These are phyloP conservation scores for Sphaerophoria taeniata DNA, from an alignment of 2,888 invertebrate species.

Conservation along the genomic window DNA sequence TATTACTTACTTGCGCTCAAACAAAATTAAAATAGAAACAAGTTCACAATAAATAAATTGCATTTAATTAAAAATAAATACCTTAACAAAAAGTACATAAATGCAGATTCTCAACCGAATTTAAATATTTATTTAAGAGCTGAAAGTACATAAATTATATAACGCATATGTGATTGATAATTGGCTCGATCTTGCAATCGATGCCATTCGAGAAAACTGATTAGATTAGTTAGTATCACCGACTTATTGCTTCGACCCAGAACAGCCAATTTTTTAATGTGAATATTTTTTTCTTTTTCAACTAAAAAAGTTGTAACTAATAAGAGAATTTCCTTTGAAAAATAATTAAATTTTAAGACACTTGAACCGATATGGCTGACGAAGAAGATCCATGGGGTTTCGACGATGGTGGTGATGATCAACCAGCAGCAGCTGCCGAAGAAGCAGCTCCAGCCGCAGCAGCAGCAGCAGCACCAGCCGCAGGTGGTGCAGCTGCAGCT, in stretches of 20 bases:
- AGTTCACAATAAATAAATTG: slow-evolving; percentile 17
- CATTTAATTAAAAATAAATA: slow-evolving; percentile 1
- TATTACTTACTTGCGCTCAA: background rate
- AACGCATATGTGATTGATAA: slow-evolving; percentile 32
- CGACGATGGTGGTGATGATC: slow-evolving; percentile 82
- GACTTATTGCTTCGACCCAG: slow-evolving; percentile 63
- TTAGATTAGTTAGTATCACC: slow-evolving; percentile 64
- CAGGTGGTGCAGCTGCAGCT: slow-evolving; percentile 76
- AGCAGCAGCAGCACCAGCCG: slow-evolving; percentile 77
- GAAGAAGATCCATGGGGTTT: slow-evolving; percentile 85
- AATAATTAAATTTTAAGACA: slow-evolving; percentile 25
- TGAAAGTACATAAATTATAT: slow-evolving; percentile 54
- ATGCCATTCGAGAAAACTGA: slow-evolving; percentile 34
- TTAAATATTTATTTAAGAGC: background rate
- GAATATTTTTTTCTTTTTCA: slow-evolving; percentile 28
- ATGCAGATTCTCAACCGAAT: slow-evolving; percentile 9
- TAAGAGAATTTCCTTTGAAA: background rate
- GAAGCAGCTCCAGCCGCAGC: slow-evolving; percentile 75
- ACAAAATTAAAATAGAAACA: slow-evolving; percentile 23
- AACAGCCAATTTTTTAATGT: slow-evolving; percentile 54
- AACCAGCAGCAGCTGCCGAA: slow-evolving; percentile 50
- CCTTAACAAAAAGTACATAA: slow-evolving; percentile 6
- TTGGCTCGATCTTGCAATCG: slow-evolving; percentile 35
- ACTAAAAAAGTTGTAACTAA: background rate
- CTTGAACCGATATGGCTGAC: slow-evolving; percentile 79